Base-by-base conservation (phyloP, 2,797 vertebrate genomes). In the Euthynnus affinis region DNA sequence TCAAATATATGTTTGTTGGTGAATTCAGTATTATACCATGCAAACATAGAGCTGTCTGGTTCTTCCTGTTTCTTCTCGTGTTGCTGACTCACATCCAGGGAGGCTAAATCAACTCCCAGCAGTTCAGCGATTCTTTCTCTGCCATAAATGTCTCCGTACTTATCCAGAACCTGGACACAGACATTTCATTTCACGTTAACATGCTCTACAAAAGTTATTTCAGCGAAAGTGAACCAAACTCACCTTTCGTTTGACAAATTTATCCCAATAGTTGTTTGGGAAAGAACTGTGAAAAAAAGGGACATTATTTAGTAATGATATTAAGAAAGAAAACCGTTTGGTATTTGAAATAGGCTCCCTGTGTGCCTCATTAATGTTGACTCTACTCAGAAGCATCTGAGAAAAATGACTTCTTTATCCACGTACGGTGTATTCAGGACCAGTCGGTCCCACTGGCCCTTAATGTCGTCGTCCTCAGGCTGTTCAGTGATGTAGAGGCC, bases 211-310 rank as follows among this genome's bases (percentile, higher is more conserved):
- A 29, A 52, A 48, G 4, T 18, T 6, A 27, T 74, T 0, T 14
- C 9, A 27, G 0, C 6, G 53, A 23, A 72, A 76, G 18, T 2
- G 25, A 81, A 63, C 13, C 8, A 13, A 75, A 76, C 92, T 94
- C 85, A 98, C 98, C 96, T 99, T 99, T 73, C 97, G 92, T 87
- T 98, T 99, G 59, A 99, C 97, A 94, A 99, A 98, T 88, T 99
- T 99, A 93, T 99, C 98, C 98, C 98, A 98, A 67, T 99, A 98
- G 89, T 99, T 98, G 91, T 96, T 97, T 67, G 98, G 98, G 88
- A 97, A 98, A n/a, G 97, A 99, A 58, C 98, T 98, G 90, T 37
- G 58, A 37, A 73, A 61, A 61, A 78, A 51, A 29, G 1, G 1
- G 10, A 71, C 4, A 63, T 4, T 1, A 61, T 66, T 65, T 10